Conservation (phyloP, 1,140 invertebrate species). For the Spodoptera litura region DNA sequence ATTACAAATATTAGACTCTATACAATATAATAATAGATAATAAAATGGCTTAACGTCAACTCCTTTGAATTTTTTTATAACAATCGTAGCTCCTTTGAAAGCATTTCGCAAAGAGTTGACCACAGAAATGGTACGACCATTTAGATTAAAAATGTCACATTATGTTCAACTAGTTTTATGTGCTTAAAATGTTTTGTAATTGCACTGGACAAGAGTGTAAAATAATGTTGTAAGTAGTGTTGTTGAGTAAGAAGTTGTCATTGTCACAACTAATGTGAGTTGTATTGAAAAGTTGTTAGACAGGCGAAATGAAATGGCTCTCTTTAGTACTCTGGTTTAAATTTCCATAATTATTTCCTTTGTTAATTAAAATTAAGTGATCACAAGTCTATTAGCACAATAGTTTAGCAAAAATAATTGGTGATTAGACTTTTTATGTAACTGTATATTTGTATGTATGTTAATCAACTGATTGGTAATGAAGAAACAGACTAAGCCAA, state of each 20-base stretch:
- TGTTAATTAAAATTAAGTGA: background rate
- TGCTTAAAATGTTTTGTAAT: conserved; percentile 16
- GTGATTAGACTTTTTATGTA: too few relatives aligned
- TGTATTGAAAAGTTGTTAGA: background rate
- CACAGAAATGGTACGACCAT: background rate
- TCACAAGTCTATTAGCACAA: too few relatives aligned
- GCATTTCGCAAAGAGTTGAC: conserved; percentile 17
- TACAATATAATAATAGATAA: conserved; percentile 42
- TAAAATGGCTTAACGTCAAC: conserved; percentile 31
- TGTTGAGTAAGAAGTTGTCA: background rate
- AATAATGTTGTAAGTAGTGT: conserved; percentile 8
- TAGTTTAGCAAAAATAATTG: too few relatives aligned
- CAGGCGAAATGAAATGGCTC: background rate
- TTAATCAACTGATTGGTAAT: too few relatives aligned
- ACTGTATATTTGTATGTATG: too few relatives aligned
- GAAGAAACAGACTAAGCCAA: too few relatives aligned
- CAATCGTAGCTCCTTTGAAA: conserved; percentile 1
- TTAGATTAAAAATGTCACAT: conserved; percentile 27
- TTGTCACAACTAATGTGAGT: background rate
- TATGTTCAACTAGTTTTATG: conserved; percentile 8
- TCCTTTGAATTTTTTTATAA: background rate
- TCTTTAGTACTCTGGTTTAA: background rate
- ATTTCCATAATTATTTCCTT: background rate
- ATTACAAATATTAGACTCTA: conserved; percentile 35
- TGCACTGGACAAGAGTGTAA: conserved; percentile 24